Evolutionary conservation across 2,888 invertebrate species (phyloP), one percentile per base, ranked within the genome.

Genomic region (Leucoma salicis): DNA sequence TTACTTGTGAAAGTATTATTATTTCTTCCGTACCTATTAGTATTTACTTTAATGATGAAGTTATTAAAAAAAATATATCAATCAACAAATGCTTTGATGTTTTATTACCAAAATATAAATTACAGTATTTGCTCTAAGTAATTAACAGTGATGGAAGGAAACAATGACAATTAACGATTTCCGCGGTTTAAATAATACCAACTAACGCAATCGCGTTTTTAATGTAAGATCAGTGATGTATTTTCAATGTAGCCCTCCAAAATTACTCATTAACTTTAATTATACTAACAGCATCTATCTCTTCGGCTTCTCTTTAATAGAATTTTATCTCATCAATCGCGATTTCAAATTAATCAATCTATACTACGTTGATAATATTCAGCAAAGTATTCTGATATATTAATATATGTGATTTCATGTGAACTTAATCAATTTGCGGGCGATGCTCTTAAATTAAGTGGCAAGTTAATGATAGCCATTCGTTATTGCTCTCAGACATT

Each of bases 361-460:
- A 11, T 27, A 27, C n/a, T 27, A 27, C n/a, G 27, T 27, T 27
- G 4, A 45, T 43, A 42, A 25, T 34, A 48, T 42, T 27, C 37
- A 25, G 31, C 48, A 14, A 37, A 31, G 8, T 15, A 3, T 31
- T 27, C 18, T 24, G 21, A n/a, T 27, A 12, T 25, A 27, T 16
- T 32, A 27, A 16, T 36, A 35, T 35, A 27, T 46, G 43, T 53
- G 42, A 46, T 41, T 53, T 40, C 27, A 47, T 43, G 37, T 42
- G 54, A 45, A 43, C 31, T 39, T 29, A 49, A 53, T 57, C 46
- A 61, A 54, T 57, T 61, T 37, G 47, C 31, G 21, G 33, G 25
- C 16, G 31, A 33, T 14, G 34, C 34, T 43, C 28, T 59, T 44
- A 42, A 39, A 46, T 44, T 34, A 33, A 45, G 42, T 10, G 11